Evolutionary conservation across 2,113 vertebrate species (phyloP).

Genomic region (Formicarius rufipectus): DNA sequence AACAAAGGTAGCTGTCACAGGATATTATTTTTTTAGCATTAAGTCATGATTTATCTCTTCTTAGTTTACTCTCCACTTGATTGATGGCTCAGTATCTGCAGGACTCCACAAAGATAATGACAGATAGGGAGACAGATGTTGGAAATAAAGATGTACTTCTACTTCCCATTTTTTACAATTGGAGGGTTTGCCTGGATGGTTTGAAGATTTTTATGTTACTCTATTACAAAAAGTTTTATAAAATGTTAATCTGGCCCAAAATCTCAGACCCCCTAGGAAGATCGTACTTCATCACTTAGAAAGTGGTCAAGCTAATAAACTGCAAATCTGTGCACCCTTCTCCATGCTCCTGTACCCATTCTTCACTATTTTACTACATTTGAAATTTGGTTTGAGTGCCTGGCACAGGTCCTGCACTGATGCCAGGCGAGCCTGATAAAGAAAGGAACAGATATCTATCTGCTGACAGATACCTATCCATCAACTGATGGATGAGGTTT

Average conservation of each 20-base stretch:
- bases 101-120: neutral
- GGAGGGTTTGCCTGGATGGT: neutral
- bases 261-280: neutral
- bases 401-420: neutral
- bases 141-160: neutral
- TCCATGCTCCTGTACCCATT: neutral
- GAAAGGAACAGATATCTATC: neutral
- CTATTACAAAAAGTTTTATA: neutral
- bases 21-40: neutral
- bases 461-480: neutral
- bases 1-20: neutral
- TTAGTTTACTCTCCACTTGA: neutral
- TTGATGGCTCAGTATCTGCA: neutral
- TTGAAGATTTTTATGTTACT: neutral
- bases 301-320: neutral
- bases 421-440: neutral
- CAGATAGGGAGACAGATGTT: neutral
- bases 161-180: neutral
- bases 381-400: neutral
- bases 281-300: neutral
- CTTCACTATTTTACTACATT: neutral
- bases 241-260: neutral
- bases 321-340: neutral
- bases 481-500: neutral
- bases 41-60: neutral